phyloP scores from a whole-genome alignment of 2,797 vertebrate genomes.

The Melanotaenia pygmaea region DNA sequence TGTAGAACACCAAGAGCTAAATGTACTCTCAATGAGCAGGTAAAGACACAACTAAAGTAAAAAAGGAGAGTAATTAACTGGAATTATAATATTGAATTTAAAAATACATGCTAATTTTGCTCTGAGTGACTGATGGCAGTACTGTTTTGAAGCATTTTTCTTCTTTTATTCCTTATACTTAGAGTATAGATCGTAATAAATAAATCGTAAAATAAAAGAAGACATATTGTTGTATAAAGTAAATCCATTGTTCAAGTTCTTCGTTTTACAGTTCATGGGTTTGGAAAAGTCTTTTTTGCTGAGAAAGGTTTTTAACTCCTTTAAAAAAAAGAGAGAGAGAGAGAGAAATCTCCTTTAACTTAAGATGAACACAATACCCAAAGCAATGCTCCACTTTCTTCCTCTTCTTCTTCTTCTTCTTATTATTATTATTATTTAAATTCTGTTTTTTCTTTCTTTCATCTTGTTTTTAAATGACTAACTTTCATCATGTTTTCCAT shows the following conservation, averaged over 20 bases:
- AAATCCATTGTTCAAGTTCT: not conserved
- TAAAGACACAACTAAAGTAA: not conserved
- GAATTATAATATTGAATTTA: slow-evolving; percentile 1
- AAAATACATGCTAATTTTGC: not conserved
- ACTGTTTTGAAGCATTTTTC: not conserved
- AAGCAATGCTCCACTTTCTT: not conserved
- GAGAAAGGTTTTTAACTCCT: not conserved
- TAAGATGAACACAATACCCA: not conserved
- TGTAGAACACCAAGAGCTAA: not conserved
- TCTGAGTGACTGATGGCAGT: not conserved
- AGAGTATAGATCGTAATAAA: not conserved
- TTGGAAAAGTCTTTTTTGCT: not conserved
- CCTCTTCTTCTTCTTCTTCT: no score
- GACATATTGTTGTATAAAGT: not conserved
- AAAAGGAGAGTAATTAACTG: not conserved
- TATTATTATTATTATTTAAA: not conserved
- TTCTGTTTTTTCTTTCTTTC: not conserved
- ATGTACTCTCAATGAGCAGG: not conserved
- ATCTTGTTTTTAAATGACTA: not conserved
- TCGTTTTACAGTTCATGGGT: not conserved
- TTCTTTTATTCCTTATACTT: not conserved
- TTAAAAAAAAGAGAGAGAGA: no score
- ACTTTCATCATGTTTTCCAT: not conserved
- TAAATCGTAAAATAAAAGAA: not conserved
- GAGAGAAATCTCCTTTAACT: not conserved